Evolutionary conservation across 2,113 vertebrate genomes (phyloP), one percentile per base, ranked within the genome.

Genomic region (Gobiocypris rarus): DNA sequence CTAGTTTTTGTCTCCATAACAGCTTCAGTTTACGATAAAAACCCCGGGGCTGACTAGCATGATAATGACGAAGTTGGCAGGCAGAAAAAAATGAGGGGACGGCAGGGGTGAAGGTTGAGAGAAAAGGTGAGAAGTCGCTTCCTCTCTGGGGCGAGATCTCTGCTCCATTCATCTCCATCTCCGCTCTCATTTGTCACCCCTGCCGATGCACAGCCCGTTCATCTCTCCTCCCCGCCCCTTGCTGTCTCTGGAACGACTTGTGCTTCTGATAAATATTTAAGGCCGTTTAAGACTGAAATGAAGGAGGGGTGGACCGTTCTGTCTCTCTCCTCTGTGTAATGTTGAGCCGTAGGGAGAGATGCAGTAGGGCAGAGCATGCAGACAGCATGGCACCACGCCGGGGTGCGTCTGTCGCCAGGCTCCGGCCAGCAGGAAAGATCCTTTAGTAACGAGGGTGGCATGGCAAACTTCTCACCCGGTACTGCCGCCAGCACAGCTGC

Each of bases 201-300:
- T 80, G 75, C 70, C 74, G 75, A 67, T 58, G 70, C 38, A 80
- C 73, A 22, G 74, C 82, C 73, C 79, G 54, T 58, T 84, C 70
- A 59, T 22, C 83, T 48, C 58, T 54, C 56, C 50, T 75, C 48
- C 54, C 61, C 58, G 19, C 31, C 79, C 50, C 52, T 28, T 8
- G 48, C 61, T 77, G 73, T 73, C 63, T 82, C 76, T 77, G 65
- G 88, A 74, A 80, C 74, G 82, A 34, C 84, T 31, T 83, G 79
- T 75, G 85, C 5, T 24, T 50, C 85, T 92, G 87, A 92, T 93
- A 89, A 93, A 92, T 91, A 92, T 93, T 92, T 92, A 90, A 90
- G 83, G 82, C 84, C 77, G 9, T 91, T 90, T 92, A 87, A 88
- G 85, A 74, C 84, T 63, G 80, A 91, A 90, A 90, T 91, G 83